Conservation (phyloP, 1,140 invertebrate genomes). For the Paraescarpia echinospica region DNA sequence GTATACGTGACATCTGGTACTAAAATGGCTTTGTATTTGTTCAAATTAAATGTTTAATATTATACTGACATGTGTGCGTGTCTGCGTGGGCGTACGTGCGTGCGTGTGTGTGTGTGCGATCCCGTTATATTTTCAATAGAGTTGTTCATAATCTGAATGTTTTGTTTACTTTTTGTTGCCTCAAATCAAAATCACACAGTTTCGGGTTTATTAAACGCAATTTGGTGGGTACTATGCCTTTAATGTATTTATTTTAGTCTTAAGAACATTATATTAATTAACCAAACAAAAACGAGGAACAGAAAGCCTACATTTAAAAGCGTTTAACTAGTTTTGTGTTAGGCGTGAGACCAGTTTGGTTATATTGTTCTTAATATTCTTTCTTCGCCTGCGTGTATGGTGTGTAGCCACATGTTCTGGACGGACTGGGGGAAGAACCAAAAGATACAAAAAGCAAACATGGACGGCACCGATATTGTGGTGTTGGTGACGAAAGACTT, state of each 20-base stretch:
- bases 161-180: too few relatives aligned
- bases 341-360: background rate
- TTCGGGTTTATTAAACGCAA: too few relatives aligned
- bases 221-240: too few relatives aligned
- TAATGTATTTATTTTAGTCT: too few relatives aligned
- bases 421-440: slow-evolving; percentile 24
- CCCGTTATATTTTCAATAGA: too few relatives aligned
- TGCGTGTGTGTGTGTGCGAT: too few relatives aligned
- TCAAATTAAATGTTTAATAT: background rate
- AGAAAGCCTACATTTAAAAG: background rate
- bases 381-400: background rate
- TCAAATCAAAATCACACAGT: too few relatives aligned
- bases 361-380: background rate
- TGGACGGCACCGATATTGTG: background rate
- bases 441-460: slow-evolving; percentile 19
- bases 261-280: too few relatives aligned
- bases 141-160: too few relatives aligned
- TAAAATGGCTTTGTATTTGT: background rate
- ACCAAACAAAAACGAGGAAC: too few relatives aligned
- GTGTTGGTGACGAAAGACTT: slow-evolving; percentile 10
- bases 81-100: too few relatives aligned
- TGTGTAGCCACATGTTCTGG: slow-evolving; percentile 21
- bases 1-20: background rate
- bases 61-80: too few relatives aligned
- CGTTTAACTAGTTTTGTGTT: background rate